Base-by-base conservation (phyloP, 2,113 vertebrate species). In the Cynocephalus volans region DNA sequence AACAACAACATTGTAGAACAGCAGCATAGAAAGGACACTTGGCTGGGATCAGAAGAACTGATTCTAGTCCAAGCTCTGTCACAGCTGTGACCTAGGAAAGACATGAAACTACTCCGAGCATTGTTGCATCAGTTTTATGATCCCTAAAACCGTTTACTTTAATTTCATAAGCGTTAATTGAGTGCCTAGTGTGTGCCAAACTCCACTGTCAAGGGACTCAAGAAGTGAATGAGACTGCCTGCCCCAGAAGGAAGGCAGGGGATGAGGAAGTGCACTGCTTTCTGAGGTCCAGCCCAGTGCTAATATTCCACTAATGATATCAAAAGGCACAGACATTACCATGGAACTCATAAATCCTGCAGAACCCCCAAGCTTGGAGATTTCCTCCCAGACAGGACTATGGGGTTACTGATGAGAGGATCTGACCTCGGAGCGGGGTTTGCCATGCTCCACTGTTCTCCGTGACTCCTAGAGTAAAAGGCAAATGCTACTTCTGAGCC, bases 71-170 rank as follows among this genome's bases (percentile, higher is more conserved):
- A 58, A 60, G 14, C 24, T 82, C 48, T 48, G 60, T 77, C 62
- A 5, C 70, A 50, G 13, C 54, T 65, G 15, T 65, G 48, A 81
- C 73, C 60, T 64, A 24, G 23, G 60, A 79, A 86, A 96, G 62
- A 87, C 70, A 77, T n/a, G 75, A 75, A 84, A 72, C 73, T 56
- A 88, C 90, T 72, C 54, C 67, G 93, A 88, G 72, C 60, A 36
- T 14, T 18, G 67, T 41, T 69, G 19, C 28, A 75, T 52, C 75
- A 50, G 24, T 84, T 93, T 73, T 86, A 19, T 96, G 82, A 86
- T 62, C 54, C 96, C 77, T 65, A 80, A 95, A 77, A 67, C 19
- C 45, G 62, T 76, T 85, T 50, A 52, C 84, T 93, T 95, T 69
- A 48, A 83, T 62, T 82, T 52, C 21, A 72, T 50, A 88, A 70